A percentile compares a stretch with the other conserved stretches of the same genome.
Evolutionary conservation across 2,888 invertebrate species (phyloP).

Genomic region (Brassicogethes aeneus): DNA sequence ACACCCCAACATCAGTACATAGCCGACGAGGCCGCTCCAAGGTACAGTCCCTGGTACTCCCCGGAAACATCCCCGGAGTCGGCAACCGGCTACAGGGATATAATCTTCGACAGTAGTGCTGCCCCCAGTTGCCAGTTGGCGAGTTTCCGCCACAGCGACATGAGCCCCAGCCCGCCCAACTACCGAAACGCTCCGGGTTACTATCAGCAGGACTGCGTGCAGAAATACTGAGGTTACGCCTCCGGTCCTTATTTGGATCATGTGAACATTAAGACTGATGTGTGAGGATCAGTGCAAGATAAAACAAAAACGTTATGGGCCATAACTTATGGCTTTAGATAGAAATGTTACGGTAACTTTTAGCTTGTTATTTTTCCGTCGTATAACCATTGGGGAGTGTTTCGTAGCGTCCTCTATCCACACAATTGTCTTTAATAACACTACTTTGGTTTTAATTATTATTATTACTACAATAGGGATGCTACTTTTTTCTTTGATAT

Average conservation of each 20-base stretch:
- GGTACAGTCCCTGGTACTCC: conserved; percentile 48
- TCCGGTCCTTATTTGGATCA: conserved; percentile 19
- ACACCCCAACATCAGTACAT: conserved; percentile 35
- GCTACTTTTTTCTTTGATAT: no score
- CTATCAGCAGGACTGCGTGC: conserved; percentile 54
- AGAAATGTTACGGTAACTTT: no score
- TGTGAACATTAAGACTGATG: conserved; percentile 29
- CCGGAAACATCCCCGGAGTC: conserved; percentile 42
- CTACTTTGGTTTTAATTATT: no score
- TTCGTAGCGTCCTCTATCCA: no score
- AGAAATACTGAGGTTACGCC: conserved; percentile 37
- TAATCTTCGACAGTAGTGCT: conserved; percentile 35
- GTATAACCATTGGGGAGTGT: no score
- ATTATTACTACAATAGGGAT: no score
- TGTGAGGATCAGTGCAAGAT: conserved; percentile 12
- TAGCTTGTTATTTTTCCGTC: no score
- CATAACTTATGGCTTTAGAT: no score
- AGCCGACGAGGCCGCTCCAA: conserved; percentile 31
- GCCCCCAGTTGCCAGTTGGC: conserved; percentile 42
- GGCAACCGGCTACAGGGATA: conserved; percentile 33
- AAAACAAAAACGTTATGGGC: no score
- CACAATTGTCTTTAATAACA: no score
- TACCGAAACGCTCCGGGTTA: conserved; percentile 44
- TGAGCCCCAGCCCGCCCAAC: conserved; percentile 44
- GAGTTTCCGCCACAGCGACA: conserved; percentile 43